Conservation (phyloP, 2,113 vertebrate species). For the Catharus fuscescens region DNA sequence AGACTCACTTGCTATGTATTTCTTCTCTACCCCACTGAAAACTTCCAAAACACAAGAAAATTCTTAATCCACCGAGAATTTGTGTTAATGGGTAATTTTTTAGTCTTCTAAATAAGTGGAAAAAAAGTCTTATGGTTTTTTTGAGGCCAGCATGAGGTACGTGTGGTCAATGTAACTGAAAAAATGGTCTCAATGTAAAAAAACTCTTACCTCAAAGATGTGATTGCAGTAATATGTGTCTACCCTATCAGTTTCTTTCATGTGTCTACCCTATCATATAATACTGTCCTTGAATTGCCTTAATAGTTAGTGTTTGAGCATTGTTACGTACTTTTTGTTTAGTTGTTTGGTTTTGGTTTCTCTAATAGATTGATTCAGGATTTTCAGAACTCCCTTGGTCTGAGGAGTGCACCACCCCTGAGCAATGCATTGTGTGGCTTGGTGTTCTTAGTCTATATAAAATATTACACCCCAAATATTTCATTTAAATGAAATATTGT, state of each 20-base stretch:
- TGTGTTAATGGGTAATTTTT: background rate
- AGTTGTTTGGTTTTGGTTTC: background rate
- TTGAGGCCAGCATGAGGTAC: background rate
- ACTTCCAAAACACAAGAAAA: background rate
- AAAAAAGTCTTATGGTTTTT: background rate
- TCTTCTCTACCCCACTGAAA: background rate
- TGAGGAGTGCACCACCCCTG: background rate
- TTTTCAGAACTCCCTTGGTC: background rate
- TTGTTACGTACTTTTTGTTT: background rate
- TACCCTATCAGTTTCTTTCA: background rate
- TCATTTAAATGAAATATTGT: background rate
- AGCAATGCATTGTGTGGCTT: background rate
- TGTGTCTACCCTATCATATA: background rate
- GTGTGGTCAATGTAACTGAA: background rate
- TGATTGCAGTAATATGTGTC: background rate
- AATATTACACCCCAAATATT: background rate
- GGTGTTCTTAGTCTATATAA: background rate
- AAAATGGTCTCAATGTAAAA: background rate
- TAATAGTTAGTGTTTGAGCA: background rate
- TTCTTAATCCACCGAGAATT: background rate
- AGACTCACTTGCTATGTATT: background rate
- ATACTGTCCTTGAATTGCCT: background rate
- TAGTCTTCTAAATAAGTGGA: background rate
- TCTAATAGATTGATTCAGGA: background rate
- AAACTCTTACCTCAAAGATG: background rate